phyloP scores from a whole-genome alignment of 2,888 invertebrate genomes.

The Sinelater perroti region DNA sequence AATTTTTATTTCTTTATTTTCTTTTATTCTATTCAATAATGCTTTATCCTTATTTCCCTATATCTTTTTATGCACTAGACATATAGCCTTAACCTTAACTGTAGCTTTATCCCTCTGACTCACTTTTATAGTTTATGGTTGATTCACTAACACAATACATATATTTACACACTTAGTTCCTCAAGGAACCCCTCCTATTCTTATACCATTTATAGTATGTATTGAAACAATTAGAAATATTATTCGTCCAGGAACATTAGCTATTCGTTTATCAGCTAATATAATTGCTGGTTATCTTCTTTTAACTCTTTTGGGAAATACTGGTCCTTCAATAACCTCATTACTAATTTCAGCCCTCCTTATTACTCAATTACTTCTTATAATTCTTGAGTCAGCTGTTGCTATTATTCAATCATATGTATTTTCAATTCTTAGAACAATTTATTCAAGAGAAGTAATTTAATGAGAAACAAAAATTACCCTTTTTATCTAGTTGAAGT shows the following conservation, averaged over 20 bases:
- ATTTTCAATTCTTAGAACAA: conserved; percentile 70
- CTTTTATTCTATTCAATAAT: conserved; percentile 46
- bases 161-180: conserved; percentile 76
- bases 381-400: conserved; percentile 69
- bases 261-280: conserved; percentile 76
- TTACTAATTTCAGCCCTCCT: conserved; percentile 48
- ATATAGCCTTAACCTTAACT: conserved; percentile 67
- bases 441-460: conserved; percentile 74
- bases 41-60: conserved; percentile 67
- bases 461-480: conserved; percentile 69
- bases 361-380: conserved; percentile 62
- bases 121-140: conserved; percentile 71
- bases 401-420: conserved; percentile 74
- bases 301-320: conserved; percentile 68
- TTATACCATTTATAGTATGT: conserved; percentile 78
- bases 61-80: conserved; percentile 75
- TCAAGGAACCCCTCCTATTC: conserved; percentile 68
- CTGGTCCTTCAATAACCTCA: conserved; percentile 49
- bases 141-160: too few relatives aligned
- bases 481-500: conserved; percentile 71
- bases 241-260: conserved; percentile 75
- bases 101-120: conserved; percentile 72
- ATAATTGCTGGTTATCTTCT: conserved; percentile 79
- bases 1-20: conserved; percentile 64
- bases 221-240: conserved; percentile 80